phyloP scores from a whole-genome alignment of 2,113 vertebrate genomes.

The Myrmecophaga tridactyla region DNA sequence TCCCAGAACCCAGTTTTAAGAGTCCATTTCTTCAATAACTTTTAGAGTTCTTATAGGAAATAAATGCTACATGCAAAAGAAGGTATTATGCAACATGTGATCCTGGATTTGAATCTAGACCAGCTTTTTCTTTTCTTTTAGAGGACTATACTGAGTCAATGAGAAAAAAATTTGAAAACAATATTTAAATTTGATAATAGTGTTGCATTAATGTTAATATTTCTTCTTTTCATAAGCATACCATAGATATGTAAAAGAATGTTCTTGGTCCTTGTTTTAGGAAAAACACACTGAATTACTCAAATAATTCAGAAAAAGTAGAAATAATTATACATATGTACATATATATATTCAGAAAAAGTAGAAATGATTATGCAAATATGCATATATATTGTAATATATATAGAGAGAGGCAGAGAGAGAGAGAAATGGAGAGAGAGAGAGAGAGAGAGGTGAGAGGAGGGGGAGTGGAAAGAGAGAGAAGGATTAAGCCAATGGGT shows the following conservation, averaged over 20 bases:
- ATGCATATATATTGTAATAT: not conserved
- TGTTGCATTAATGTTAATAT: not conserved
- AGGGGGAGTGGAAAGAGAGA: not conserved
- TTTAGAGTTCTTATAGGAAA: not conserved
- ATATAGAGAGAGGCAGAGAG: not conserved
- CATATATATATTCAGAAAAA: not conserved
- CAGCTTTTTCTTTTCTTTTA: not conserved
- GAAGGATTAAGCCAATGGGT: not conserved
- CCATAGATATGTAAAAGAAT: not conserved
- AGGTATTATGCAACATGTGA: not conserved
- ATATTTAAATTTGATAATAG: not conserved
- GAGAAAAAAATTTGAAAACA: not conserved
- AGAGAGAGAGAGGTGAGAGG: no score
- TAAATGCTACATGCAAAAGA: not conserved
- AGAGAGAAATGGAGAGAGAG: not conserved
- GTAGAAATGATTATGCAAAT: not conserved
- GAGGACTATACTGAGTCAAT: not conserved
- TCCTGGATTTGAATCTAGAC: not conserved
- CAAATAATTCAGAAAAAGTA: conserved; percentile 4
- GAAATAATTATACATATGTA: not conserved
- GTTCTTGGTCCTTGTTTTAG: not conserved
- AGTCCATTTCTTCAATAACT: not conserved
- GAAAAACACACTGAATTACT: not conserved
- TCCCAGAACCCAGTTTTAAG: not conserved
- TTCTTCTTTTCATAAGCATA: conserved; percentile 9